These are phyloP conservation scores for Cantharis rufa DNA, from an alignment of 2,888 invertebrate species.

Conservation along the genomic window DNA sequence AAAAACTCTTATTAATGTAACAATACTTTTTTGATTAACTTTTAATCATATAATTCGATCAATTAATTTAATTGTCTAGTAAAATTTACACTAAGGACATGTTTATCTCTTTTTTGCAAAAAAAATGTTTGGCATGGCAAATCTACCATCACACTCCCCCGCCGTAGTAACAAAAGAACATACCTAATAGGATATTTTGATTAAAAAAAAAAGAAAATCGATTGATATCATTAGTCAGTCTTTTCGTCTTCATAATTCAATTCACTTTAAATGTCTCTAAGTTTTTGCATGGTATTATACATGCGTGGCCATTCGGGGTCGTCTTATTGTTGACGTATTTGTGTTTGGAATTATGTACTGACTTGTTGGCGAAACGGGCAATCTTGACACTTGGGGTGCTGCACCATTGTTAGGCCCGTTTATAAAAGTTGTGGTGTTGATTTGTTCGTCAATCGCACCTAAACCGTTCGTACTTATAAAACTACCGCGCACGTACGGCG, in stretches of 20 bases:
- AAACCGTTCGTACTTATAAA: slow-evolving; percentile 47
- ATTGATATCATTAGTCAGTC: slow-evolving; percentile 43
- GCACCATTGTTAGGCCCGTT: slow-evolving; percentile 55
- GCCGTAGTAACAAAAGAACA: slow-evolving; percentile 7
- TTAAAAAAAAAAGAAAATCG: slow-evolving; percentile 21
- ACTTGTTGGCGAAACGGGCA: slow-evolving; percentile 57
- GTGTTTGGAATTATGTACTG: slow-evolving; percentile 63
- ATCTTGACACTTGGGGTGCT: slow-evolving; percentile 60
- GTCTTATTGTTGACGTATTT: slow-evolving; percentile 63
- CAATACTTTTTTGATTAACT: slow-evolving; percentile 51
- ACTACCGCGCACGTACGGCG: slow-evolving; percentile 64
- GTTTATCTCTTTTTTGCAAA: slow-evolving; percentile 29
- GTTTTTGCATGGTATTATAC: slow-evolving; percentile 48
- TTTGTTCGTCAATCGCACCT: slow-evolving; percentile 51
- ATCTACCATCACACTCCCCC: neutral
- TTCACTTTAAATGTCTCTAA: slow-evolving; percentile 35
- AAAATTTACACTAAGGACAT: slow-evolving; percentile 39
- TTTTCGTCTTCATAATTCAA: slow-evolving; percentile 43
- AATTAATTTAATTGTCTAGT: slow-evolving; percentile 53
- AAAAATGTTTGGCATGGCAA: neutral
- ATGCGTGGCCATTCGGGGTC: slow-evolving; percentile 69
- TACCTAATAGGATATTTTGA: slow-evolving; percentile 24
- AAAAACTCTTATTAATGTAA: slow-evolving; percentile 46
- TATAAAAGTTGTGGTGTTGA: slow-evolving; percentile 57
- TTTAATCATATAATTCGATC: slow-evolving; percentile 51